phyloP scores from a whole-genome alignment of 2,888 invertebrate genomes.

The Hyposoter dolosus region DNA sequence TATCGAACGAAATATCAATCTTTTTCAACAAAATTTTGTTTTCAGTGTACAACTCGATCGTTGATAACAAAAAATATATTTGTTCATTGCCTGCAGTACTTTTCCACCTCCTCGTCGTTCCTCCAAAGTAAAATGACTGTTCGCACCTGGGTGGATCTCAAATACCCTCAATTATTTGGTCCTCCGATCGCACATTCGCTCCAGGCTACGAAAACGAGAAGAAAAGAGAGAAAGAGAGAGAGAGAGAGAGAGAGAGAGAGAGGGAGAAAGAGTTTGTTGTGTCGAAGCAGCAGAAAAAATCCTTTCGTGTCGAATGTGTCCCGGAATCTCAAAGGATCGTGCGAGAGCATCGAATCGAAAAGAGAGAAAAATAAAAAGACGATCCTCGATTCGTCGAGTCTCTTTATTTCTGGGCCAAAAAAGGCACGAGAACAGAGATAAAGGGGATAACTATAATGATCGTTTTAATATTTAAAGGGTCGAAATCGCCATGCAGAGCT shows the following conservation, averaged over 20 bases:
- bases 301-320: slow-evolving; percentile 59
- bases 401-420: slow-evolving; percentile 51
- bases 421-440: slow-evolving; percentile 33
- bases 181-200: slow-evolving; percentile 55
- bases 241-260: slow-evolving; percentile 27
- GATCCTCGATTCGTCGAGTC: slow-evolving; percentile 51
- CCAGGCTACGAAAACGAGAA: slow-evolving; percentile 47
- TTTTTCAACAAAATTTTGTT: too few species aligned
- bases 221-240: slow-evolving; percentile 24
- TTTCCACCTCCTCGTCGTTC: slow-evolving; percentile 7
- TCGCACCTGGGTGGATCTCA: slow-evolving; percentile 64
- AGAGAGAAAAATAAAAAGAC: slow-evolving; percentile 26
- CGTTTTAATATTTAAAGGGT: slow-evolving; percentile 67
- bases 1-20: too few species aligned
- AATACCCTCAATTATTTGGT: slow-evolving; percentile 65
- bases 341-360: slow-evolving; percentile 48
- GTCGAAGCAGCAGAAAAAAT: slow-evolving; percentile 38
- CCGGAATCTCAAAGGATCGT: slow-evolving; percentile 43
- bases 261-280: slow-evolving; percentile 33
- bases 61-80: slow-evolving; percentile 3
- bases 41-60: background rate
- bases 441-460: slow-evolving; percentile 63
- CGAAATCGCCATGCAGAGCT: slow-evolving; percentile 55
- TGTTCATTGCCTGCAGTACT: slow-evolving; percentile 17
- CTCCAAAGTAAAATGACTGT: slow-evolving; percentile 42